Evolutionary conservation across 2,113 vertebrate species (phyloP), one percentile per base, ranked within the genome.

Genomic region (Dissostichus mawsoni): DNA sequence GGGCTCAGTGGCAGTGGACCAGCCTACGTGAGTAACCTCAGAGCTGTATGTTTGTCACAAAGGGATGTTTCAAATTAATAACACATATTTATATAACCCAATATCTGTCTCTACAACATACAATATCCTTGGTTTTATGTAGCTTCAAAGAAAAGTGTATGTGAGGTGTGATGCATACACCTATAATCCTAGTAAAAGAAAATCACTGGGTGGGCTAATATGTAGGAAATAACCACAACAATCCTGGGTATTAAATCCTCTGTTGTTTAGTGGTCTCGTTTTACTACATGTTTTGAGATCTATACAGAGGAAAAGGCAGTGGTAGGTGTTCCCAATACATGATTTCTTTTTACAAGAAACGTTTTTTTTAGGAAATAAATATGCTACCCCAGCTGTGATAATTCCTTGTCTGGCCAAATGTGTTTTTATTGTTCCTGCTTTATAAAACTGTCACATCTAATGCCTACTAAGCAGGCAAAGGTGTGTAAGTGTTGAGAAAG

Each of bases 1-100:
- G 98, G 98, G 57, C 96, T 99, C 81, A 99, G 98, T 13, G 98
- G 98, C 90, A 99, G 98, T 3, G 98, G 98, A 44, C 98, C 98
- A 6, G 98, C 98, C 16, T 99, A 99, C 8, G 98, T 99, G 93
- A 83, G 98, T 96, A 79, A 67, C 58, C 68, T 50, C 1, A 55
- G 6, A 47, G 16, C 5, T 57, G 45, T 57, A 48, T n/a, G 17
- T 45, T 14, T 69, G 69, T 69, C 25, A 25, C 5, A 48, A 48
- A 47, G 11, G 2, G 5, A 11, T 13, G 36, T 41, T 41, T 41
- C 36, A 7, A 41, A 6, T 41, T 6, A 41, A 41, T 41, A 41
- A 41, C 8, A 41, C 36, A 41, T 41, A 41, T 41, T 41, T 41
- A 41, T 41, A 8, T 8, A 41, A 41, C 7, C 36, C 7, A 7